Conservation (phyloP, 2,888 invertebrate genomes). For the Rhyacophila evoluta region DNA sequence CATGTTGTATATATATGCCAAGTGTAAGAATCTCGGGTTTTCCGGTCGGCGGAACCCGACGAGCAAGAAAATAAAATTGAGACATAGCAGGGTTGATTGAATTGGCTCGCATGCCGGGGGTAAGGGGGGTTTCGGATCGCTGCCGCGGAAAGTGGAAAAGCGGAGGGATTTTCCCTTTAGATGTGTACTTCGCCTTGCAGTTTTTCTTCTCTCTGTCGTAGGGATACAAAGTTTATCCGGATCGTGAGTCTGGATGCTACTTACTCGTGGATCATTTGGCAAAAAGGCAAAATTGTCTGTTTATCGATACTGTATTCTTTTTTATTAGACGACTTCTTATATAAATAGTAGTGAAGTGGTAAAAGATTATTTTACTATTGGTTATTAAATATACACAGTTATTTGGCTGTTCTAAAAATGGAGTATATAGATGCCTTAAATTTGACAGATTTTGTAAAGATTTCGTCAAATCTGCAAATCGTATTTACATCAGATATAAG, state of each 20-base stretch:
- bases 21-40: constrained; percentile 25
- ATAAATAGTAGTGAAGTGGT: too few species aligned
- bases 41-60: constrained; percentile 31
- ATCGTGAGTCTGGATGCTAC: neutral
- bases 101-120: constrained; percentile 35
- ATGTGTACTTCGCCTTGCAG: constrained; percentile 8
- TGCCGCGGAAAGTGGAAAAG: constrained; percentile 10
- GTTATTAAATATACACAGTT: too few species aligned
- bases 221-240: constrained; percentile 18
- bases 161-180: constrained; percentile 13
- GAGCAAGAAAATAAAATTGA: constrained; percentile 38
- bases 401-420: too few species aligned
- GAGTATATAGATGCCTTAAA: too few species aligned
- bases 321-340: too few species aligned
- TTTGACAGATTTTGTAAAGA: too few species aligned
- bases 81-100: constrained; percentile 44
- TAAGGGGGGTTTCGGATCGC: constrained; percentile 1
- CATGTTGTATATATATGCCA: neutral
- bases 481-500: too few species aligned
- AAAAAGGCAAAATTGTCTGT: constrained; percentile 7
- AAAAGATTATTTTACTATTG: too few species aligned
- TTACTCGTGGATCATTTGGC: constrained; percentile 15
- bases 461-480: too few species aligned
- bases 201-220: neutral
- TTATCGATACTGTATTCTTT: neutral